Base-by-base conservation (phyloP, 2,888 invertebrate genomes). In the Eristalis intricaria region DNA sequence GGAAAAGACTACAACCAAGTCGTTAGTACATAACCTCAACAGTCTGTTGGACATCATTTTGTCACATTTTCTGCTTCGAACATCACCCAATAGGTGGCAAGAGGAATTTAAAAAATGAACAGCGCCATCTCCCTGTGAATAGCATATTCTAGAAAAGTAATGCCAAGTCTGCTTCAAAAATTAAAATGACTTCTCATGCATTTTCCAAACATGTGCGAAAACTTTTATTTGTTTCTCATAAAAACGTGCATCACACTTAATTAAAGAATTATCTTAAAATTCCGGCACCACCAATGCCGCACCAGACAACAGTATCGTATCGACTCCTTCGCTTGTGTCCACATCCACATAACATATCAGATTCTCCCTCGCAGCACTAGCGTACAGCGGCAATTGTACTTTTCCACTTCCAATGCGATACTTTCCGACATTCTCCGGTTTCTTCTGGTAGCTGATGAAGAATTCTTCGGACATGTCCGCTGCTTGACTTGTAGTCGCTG, bases 221-320 rank as follows among this genome's bases (percentile, higher is more conserved):
- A 11, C 26, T 13, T 60, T 26, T 60, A 11, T 15, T 15, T 50
- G 1, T 11, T 60, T 23, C 1, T 11, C 11, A 3, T 23, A 4
- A 23, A 22, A 60, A 26, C 26, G 23, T 60, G 60, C 26, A 60
- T 60, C n/a, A 26, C 22, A 2, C 7, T 26, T 13, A 60, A 60
- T 2, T 23, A 4, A 23, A 60, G 19, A 26, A 19, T 0, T 26
- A 22, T 56, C 15, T 86, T 89, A 91, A 89, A 81, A 91, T 89
- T 92, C 91, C 11, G 91, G 90, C 8, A 93, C 90, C 81, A 92
- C 91, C 2, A 93, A 87, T 0, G 93, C 93, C 2, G 92, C 91
- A 32, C 93, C 93, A 4, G 93, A 92, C 7, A 93, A 60, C 5
- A 92, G 88, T 22, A 93, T 89, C 5, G 91, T 90, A 23, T 93